Conservation (phyloP, 2,113 vertebrate genomes). For the Eulemur rufifrons region DNA sequence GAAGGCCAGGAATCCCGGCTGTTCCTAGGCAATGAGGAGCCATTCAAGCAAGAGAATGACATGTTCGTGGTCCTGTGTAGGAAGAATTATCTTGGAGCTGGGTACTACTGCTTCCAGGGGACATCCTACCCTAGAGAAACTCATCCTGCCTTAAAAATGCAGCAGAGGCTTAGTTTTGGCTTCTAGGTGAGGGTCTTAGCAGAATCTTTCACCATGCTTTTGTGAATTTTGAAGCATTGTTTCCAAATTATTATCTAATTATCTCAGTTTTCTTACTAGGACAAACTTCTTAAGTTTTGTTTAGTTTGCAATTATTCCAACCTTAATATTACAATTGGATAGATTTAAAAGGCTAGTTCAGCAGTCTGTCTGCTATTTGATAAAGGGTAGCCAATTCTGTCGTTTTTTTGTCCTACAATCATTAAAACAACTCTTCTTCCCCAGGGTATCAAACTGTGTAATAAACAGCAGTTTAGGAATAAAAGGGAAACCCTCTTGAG, state of each 20-base stretch:
- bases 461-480: background rate
- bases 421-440: conserved; percentile 21
- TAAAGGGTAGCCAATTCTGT: conserved; percentile 23
- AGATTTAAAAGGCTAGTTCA: conserved; percentile 14
- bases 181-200: background rate
- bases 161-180: background rate
- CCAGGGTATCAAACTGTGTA: background rate
- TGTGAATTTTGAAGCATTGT: background rate
- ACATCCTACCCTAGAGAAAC: background rate
- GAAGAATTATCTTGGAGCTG: background rate
- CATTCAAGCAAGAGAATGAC: background rate
- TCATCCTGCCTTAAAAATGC: background rate
- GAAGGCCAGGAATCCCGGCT: background rate
- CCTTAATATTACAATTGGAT: conserved; percentile 40
- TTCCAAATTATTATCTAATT: background rate
- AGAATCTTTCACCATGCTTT: background rate
- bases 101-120: background rate
- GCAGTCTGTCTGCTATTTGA: background rate
- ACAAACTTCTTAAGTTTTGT: conserved; percentile 19
- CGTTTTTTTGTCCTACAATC: background rate
- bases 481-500: conserved; percentile 26
- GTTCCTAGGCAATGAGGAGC: background rate
- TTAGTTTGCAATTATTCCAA: conserved; percentile 1
- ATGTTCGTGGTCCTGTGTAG: background rate
- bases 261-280: conserved; percentile 5